Evolutionary conservation across 1,140 invertebrate species (phyloP).

Genomic region (Daktulosphaira vitifoliae): DNA sequence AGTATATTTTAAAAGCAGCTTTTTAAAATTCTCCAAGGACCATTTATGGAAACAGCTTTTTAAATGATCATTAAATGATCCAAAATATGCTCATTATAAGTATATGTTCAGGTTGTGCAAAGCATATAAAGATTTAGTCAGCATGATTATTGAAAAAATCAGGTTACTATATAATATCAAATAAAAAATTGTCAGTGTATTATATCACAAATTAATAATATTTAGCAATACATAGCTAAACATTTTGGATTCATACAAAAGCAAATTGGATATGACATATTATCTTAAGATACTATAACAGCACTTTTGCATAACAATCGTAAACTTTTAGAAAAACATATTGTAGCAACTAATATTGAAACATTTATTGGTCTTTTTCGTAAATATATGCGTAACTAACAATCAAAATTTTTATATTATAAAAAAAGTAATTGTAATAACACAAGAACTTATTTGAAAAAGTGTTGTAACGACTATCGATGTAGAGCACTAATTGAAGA

Average conservation of each 20-base stretch:
- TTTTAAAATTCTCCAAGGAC: conserved; percentile 88
- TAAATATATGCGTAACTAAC: conserved; percentile 87
- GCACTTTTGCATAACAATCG: conserved; percentile 96
- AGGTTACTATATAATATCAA: conserved; percentile 50
- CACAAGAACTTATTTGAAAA: conserved; percentile 98
- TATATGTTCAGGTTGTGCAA: conserved; percentile 97
- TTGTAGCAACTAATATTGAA: conserved; percentile 95
- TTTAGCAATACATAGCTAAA: conserved; percentile 96
- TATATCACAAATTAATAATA: conserved; percentile 39
- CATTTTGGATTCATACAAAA: conserved; percentile 99
- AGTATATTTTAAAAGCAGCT: conserved; percentile 92
- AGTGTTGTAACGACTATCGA: too few relatives aligned
- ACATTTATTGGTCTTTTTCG: conserved; percentile 95
- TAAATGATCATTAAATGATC: conserved; percentile 79
- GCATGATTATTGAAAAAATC: conserved; percentile 97
- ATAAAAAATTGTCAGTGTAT: background rate
- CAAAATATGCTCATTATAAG: conserved; percentile 84
- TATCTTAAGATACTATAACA: conserved; percentile 98
- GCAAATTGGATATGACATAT: conserved; percentile 97
- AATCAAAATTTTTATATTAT: conserved; percentile 92
- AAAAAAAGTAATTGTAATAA: conserved; percentile 94
- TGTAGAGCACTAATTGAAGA: too few relatives aligned
- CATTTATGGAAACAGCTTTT: conserved; percentile 67
- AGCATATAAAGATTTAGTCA: conserved; percentile 88
- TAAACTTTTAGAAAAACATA: conserved; percentile 95